Evolutionary conservation across 2,797 vertebrate genomes (phyloP), one percentile per base, ranked within the genome.

Genomic region (Capromys pilorides): DNA sequence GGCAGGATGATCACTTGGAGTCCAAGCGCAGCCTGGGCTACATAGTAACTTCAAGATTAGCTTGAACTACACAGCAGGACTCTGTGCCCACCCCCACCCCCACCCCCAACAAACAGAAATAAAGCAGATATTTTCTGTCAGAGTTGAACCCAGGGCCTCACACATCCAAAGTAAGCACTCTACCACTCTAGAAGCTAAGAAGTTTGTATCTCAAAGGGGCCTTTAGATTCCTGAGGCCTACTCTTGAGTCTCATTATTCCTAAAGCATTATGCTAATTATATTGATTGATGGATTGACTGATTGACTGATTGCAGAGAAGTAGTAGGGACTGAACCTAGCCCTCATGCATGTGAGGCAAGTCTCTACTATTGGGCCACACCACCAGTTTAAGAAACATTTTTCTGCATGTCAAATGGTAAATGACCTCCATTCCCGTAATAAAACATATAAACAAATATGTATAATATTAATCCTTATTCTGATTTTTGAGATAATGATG

Each of bases 371-470:
- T 86, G 22, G 26, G 49, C 22, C 22, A 36, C 13, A 62, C 39
- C 31, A 24, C 49, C 45, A 54, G 45, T 22, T 12, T 6, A 69
- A 67, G 41, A 51, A 83, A 45, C 10, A n/a, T 22, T 67, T 69
- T 24, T 67, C 26, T 67, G 31, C 31, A n/a, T 31, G 33, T 22
- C 18, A 36, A 36, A 67, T 51, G 45, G 41, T 13, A 24, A 85
- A 31, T 19, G 69, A 51, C 24, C 26, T 86, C 57, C 28, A 69
- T 51, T 41, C 22, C 33, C 78, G 77, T 19, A 80, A 57, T 19
- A 83, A 77, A 82, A 51, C 16, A 82, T 85, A 73, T 85, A 64
- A 85, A 86, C 28, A 54, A 90, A 66, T 80, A 93, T 10, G 18
- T 26, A 49, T 36, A 28, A 21, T 78, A 85, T 75, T 66, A 86